These are phyloP conservation scores for Diglossa cyanea DNA, from an alignment of 2,797 vertebrate species.

Conservation along the genomic window DNA sequence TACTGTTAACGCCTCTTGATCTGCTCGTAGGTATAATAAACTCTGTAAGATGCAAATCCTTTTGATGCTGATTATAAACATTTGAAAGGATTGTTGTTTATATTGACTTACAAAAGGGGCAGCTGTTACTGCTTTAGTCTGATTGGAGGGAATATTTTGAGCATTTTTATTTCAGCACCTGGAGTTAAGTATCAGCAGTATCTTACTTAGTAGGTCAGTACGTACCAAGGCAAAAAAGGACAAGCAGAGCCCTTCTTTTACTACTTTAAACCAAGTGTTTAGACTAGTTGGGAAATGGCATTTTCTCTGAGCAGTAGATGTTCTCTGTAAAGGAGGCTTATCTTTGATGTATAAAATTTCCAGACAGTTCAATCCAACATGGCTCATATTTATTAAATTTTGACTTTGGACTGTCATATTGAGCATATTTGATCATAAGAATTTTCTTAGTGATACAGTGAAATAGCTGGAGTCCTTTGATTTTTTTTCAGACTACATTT, in stretches of 20 bases:
- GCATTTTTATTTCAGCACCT: not conserved
- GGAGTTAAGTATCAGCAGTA: not conserved
- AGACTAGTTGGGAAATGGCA: fast-evolving
- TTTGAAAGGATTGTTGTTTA: not conserved
- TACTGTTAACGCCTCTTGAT: not conserved
- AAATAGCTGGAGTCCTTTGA: not conserved
- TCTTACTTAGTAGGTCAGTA: not conserved
- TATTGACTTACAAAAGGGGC: not conserved
- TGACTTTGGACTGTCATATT: not conserved
- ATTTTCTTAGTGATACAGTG: not conserved
- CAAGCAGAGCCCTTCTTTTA: not conserved
- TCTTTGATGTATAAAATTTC: not conserved
- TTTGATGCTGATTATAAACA: not conserved
- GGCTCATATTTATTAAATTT: not conserved
- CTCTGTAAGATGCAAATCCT: not conserved
- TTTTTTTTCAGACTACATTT: not conserved
- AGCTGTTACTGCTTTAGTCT: not conserved
- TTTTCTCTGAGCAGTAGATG: not conserved
- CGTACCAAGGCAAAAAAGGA: not conserved
- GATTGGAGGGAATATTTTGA: not conserved
- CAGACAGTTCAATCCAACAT: not conserved
- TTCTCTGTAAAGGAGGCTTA: not conserved
- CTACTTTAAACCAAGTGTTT: not conserved
- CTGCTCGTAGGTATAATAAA: not conserved
- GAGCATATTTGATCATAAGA: not conserved